Evolutionary conservation across 2,888 invertebrate species (phyloP).

Genomic region (Lepidonotus clava): DNA sequence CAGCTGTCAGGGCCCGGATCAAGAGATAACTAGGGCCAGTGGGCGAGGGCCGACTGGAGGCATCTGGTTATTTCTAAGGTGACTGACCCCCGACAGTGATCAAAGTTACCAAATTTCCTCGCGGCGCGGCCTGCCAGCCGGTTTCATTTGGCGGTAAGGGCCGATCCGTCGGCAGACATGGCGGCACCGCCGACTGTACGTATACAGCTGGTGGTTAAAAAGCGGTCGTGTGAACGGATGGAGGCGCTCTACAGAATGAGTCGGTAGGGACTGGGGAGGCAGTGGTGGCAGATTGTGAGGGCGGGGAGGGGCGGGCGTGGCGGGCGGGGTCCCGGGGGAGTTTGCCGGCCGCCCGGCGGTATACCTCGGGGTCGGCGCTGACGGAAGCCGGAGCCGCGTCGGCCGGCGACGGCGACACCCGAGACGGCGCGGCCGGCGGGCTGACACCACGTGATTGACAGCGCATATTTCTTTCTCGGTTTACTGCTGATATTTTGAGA

Average conservation of each 20-base stretch:
- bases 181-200: not conserved
- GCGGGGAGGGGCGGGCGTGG: not conserved
- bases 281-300: not conserved
- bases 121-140: not conserved
- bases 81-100: slow-evolving; percentile 9
- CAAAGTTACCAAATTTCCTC: not conserved
- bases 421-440: slow-evolving; percentile 18
- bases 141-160: not conserved
- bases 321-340: not conserved
- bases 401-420: slow-evolving; percentile 39
- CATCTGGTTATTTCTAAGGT: slow-evolving; percentile 16
- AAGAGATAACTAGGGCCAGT: not conserved
- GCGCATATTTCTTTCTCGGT: slow-evolving; percentile 58
- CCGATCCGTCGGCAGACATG: not conserved
- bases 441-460: slow-evolving; percentile 57
- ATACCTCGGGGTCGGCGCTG: too few species aligned
- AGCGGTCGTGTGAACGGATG: not conserved
- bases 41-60: not conserved
- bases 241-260: not conserved
- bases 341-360: too few species aligned
- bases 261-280: not conserved
- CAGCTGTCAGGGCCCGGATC: too few species aligned
- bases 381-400: not conserved
- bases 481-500: slow-evolving; percentile 57
- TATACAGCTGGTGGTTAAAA: not conserved